Conservation (phyloP, 2,888 invertebrate species). For the Drosophila nr. medialis region DNA sequence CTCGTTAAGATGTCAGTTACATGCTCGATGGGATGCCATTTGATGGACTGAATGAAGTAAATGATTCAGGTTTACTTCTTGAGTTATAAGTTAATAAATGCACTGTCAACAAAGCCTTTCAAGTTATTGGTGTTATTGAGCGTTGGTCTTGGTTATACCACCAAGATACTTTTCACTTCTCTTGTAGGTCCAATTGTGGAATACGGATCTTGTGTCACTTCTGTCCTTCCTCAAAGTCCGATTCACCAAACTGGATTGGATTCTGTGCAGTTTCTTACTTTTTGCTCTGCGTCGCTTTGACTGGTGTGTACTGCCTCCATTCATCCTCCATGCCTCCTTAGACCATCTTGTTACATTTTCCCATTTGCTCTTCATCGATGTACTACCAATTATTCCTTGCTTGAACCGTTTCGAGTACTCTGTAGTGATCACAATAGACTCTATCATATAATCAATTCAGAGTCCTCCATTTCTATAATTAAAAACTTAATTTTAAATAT, state of each 20-base stretch:
- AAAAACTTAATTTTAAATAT: neutral
- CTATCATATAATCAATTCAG: neutral
- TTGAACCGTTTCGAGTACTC: neutral
- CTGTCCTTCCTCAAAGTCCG: neutral
- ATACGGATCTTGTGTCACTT: neutral
- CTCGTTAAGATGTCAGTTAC: too few relatives aligned
- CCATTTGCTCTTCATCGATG: neutral
- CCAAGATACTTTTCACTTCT: neutral
- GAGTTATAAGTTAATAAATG: too few relatives aligned
- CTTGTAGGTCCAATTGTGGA: neutral
- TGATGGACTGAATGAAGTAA: neutral
- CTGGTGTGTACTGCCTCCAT: neutral
- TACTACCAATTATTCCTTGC: neutral
- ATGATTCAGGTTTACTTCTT: neutral
- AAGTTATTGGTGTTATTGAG: neutral
- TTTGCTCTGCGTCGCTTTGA: neutral
- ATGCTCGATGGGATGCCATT: neutral
- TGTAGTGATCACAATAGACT: too few relatives aligned
- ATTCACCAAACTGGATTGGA: neutral
- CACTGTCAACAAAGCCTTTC: neutral
- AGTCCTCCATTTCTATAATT: neutral
- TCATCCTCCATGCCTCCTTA: too few relatives aligned
- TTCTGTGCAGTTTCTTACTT: neutral
- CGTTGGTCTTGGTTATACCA: too few relatives aligned
- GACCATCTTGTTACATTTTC: neutral